Evolutionary conservation across 2,888 invertebrate species (phyloP), one percentile per base, ranked within the genome.

Genomic region (Metellina segmentata): DNA sequence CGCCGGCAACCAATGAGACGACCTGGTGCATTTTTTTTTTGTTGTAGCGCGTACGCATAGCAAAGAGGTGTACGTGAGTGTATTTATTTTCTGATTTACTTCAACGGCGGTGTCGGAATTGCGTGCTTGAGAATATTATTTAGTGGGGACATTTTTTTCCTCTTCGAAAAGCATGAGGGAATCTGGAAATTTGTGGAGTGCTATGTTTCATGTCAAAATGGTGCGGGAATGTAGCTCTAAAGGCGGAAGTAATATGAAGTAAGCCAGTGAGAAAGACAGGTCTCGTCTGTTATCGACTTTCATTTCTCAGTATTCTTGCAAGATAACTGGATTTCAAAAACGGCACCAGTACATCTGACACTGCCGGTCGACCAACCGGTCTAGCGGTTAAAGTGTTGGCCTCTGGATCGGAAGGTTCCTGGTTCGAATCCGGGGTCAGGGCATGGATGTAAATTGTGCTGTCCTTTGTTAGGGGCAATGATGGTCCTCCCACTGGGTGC

Each of bases 61-160:
- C 13, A 61, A 61, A 16, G 61, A 61, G 34, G 61, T 20, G 34
- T 83, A 87, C 91, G 91, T 91, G 91, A 87, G 82, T 91, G 87
- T 88, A 91, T 91, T 91, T 91, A 72, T 85, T 85, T 75, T 16
- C 61, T 85, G 83, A 81, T 88, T 81, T 87, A 87, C 77, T 71
- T 51, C 72, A n/a, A 34, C 7, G 61, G 34, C 34, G 61, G 61
- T 8, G 52, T 34, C n/a, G 61, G 34, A 20, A 79, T 79, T 79
- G 79, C 34, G 79, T 79, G 20, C 34, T 19, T 49, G 79, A 61
- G 79, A 16, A 61, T 61, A 79, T 79, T 79, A 79, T 79, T 79
- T 61, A 61, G 20, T 16, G 52, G 7, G 11, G 16, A 79, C 34
- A 61, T 61, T 61, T 61, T 53, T 61, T 61, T 61, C 16, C 7